A percentile compares a stretch with the other conserved stretches of the same genome.
Evolutionary conservation across 92 coral and sea anemone genomes (phyloP).

Genomic region (Blastomussa wellsi): DNA sequence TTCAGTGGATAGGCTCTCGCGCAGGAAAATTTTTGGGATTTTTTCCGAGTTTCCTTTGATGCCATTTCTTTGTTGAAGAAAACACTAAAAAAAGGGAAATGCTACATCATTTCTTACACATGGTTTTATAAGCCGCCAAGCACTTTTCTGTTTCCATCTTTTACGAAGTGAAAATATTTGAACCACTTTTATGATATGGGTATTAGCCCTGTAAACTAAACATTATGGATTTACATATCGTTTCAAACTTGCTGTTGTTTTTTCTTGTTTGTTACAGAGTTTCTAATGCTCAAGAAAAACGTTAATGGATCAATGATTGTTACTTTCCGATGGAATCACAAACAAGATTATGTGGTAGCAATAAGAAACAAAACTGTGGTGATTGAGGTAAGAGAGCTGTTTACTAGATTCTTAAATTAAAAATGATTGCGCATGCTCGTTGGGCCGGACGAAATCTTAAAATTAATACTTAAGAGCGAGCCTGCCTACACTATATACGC

Average conservation of each 20-base stretch:
- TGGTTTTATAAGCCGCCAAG: not conserved
- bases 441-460: too few species aligned
- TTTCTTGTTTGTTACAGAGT: conserved; percentile 12
- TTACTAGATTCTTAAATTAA: too few species aligned
- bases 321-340: not conserved
- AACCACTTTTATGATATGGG: too few species aligned
- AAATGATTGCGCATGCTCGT: too few species aligned
- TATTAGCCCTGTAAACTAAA: too few species aligned
- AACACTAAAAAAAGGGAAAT: not conserved
- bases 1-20: not conserved
- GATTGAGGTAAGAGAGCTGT: conserved; percentile 11
- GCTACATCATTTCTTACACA: too few species aligned
- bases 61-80: too few species aligned
- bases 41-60: too few species aligned
- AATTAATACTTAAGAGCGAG: too few species aligned
- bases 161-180: not conserved
- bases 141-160: not conserved
- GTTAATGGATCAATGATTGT: not conserved
- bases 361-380: not conserved
- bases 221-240: too few species aligned
- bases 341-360: conserved; percentile 10
- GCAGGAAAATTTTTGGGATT: not conserved
- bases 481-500: too few species aligned
- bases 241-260: not conserved
- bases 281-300: not conserved